Base-by-base conservation (phyloP, 1,140 invertebrate genomes). In the Nephila pilipes region DNA sequence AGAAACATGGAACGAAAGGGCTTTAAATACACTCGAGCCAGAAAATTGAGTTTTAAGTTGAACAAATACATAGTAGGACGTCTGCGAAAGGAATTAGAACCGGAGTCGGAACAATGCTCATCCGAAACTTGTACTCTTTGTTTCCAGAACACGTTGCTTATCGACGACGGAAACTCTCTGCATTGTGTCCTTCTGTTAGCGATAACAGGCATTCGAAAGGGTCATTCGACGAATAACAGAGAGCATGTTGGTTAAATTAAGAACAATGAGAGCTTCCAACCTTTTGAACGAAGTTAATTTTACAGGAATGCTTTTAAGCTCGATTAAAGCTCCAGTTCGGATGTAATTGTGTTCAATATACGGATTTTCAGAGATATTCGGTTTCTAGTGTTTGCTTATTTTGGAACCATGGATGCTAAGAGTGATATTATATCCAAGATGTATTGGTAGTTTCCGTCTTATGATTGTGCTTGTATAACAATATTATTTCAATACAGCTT, bases 101-200 rank as follows among this genome's bases (percentile, higher is more conserved):
- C 63, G 63, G 63, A 65, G 63, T 65, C 25, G 63, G 63, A 65
- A 65, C 63, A 65, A 65, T 65, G 63, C 63, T 25, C 63, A 25
- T 25, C 63, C 63, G 63, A 65, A 65, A 65, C 63, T 65, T 65
- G n/a, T 65, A n/a, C 63, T 65, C 63, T 65, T 65, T 65, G 63
- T 65, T n/a, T 65, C 14, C 60, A n/a, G 63, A 65, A 29, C 63
- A 65, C n/a, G 63, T 10, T 65, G 63, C 63, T 65, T 65, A 65
- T 65, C 63, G 63, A 25, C 63, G 25, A 10, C 63, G 63, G 63
- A 65, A 65, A n/a, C 63, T n/a, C 63, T 65, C 22, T 12, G 63
- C 22, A 65, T 65, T 65, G 63, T 65, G 25, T 25, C 12, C 25
- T 25, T 65, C 63, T 65, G 63, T 65, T 14, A n/a, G 63, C n/a